Percentiles rank a stretch among this genome's conserved stretches.
Conservation (phyloP, 2,797 vertebrate species). For the Mus spretus region DNA sequence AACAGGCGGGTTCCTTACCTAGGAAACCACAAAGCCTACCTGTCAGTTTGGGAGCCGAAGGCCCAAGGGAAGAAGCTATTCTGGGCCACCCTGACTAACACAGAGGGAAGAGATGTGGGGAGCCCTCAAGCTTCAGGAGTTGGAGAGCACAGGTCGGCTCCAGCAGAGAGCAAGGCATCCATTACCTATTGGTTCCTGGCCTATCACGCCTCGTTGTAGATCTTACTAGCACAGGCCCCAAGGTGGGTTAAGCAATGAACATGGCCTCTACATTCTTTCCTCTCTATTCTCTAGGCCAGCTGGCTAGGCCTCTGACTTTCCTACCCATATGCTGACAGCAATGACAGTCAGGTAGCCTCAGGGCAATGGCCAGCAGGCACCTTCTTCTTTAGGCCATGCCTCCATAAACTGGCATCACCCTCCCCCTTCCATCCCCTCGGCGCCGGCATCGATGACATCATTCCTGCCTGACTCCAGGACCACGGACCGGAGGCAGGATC, state of each 20-base stretch:
- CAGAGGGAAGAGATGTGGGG: background rate
- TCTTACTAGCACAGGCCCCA: background rate
- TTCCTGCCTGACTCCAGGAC: slow-evolving; percentile 80
- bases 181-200: slow-evolving; percentile 49
- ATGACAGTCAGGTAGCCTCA: background rate
- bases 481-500: slow-evolving; percentile 65
- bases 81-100: slow-evolving; percentile 43
- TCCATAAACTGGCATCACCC: slow-evolving; percentile 42
- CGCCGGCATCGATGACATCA: slow-evolving; percentile 83
- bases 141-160: slow-evolving; percentile 44
- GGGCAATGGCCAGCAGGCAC: background rate
- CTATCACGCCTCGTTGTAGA: slow-evolving; percentile 32
- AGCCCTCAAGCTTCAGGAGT: slow-evolving; percentile 61
- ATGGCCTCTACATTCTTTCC: background rate
- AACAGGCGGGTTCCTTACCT: slow-evolving; percentile 51
- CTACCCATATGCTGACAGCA: background rate
- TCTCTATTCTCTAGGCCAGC: background rate
- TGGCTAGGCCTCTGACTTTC: slow-evolving; percentile 52
- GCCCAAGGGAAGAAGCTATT: slow-evolving; percentile 11
- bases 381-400: slow-evolving; percentile 65
- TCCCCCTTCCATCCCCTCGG: slow-evolving; percentile 72
- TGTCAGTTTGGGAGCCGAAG: background rate
- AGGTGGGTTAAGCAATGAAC: background rate
- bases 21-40: slow-evolving; percentile 55
- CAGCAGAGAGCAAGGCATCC: background rate